Conservation (phyloP, 2,888 invertebrate genomes). For the Notocelia uddmanniana region DNA sequence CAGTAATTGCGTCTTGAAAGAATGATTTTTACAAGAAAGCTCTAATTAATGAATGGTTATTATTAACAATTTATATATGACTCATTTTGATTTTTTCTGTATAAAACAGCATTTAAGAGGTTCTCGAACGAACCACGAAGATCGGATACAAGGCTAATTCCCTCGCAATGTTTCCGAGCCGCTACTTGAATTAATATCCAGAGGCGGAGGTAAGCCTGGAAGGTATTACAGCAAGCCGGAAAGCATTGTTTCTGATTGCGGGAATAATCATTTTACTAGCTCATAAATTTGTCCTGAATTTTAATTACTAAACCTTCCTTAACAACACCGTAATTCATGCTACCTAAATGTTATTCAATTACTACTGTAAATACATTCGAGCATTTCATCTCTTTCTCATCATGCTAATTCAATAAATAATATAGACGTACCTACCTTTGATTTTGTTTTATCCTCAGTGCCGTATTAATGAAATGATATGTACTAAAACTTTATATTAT, state of each 20-base stretch:
- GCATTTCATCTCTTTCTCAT: no score
- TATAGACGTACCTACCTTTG: no score
- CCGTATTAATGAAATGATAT: no score
- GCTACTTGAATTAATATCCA: constrained; percentile 28
- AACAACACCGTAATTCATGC: background rate
- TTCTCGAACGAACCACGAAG: constrained; percentile 33
- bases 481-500: background rate
- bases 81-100: background rate
- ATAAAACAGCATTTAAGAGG: constrained; percentile 19
- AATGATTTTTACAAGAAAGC: constrained; percentile 3
- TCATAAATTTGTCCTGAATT: constrained; percentile 23
- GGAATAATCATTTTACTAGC: constrained; percentile 22
- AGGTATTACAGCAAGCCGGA: constrained; percentile 11
- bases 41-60: constrained; percentile 35
- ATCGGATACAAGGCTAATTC: constrained; percentile 31
- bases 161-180: constrained; percentile 22
- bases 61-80: constrained; percentile 17
- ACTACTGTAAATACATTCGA: no score
- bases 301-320: constrained; percentile 11
- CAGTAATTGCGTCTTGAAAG: constrained; percentile 17
- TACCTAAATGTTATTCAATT: background rate
- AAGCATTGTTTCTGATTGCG: constrained; percentile 31
- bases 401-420: background rate
- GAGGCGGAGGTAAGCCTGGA: constrained; percentile 17
- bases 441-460: no score